These are phyloP conservation scores for Oryctolagus cuniculus DNA, from an alignment of 2,113 vertebrate genomes.

Conservation along the genomic window DNA sequence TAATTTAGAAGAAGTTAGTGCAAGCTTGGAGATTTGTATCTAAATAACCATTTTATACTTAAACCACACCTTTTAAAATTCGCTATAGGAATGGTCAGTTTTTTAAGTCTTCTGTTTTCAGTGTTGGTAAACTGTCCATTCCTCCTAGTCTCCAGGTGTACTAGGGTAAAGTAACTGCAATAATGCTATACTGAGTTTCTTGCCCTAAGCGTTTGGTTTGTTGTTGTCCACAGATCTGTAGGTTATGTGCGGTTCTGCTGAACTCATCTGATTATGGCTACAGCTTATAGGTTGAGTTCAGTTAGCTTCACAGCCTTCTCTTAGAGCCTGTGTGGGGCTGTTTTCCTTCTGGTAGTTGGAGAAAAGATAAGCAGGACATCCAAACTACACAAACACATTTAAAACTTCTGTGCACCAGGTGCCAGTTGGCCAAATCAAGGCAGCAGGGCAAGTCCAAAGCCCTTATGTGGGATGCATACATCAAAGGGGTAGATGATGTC, in stretches of 20 bases:
- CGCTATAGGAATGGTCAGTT: neutral
- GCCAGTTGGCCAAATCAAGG: neutral
- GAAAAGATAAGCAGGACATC: neutral
- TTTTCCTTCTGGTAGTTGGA: neutral
- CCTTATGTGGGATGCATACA: neutral
- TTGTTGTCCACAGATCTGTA: neutral
- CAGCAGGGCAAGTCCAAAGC: neutral
- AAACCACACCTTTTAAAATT: neutral
- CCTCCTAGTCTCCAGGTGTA: too few relatives aligned
- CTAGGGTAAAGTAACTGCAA: neutral
- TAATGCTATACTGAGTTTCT: neutral
- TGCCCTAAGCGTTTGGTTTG: neutral
- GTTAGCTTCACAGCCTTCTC: neutral
- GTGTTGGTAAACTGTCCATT: neutral
- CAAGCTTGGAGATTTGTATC: neutral
- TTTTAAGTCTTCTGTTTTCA: neutral
- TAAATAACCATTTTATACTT: conserved; percentile 33
- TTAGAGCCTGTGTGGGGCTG: neutral
- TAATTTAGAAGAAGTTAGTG: neutral
- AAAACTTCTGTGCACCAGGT: neutral
- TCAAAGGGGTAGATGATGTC: neutral
- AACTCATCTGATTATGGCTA: neutral
- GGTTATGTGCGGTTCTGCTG: neutral
- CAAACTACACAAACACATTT: neutral
- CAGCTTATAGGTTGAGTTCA: neutral